A percentile compares a stretch with the other conserved stretches of the same genome.
Evolutionary conservation across 2,888 invertebrate genomes (phyloP).

Genomic region (Leucoma salicis): DNA sequence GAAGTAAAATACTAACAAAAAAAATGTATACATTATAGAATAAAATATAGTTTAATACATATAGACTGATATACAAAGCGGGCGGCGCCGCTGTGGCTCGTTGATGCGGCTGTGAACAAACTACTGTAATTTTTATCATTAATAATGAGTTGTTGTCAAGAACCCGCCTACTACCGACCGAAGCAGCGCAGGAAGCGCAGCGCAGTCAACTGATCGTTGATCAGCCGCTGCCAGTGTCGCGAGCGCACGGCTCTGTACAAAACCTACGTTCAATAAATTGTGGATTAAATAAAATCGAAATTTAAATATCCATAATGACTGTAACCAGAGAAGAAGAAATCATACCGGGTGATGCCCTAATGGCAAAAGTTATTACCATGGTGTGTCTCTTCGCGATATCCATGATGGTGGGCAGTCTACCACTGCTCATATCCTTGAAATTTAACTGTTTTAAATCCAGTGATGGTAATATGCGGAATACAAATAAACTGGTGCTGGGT

Average conservation of each 20-base stretch:
- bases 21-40: too few relatives aligned
- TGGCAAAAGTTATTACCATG: slow-evolving; percentile 91
- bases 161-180: slow-evolving; percentile 55
- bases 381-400: slow-evolving; percentile 88
- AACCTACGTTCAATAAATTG: slow-evolving; percentile 15
- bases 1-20: too few relatives aligned
- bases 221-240: slow-evolving; percentile 36
- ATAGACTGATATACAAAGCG: too few relatives aligned
- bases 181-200: slow-evolving; percentile 62
- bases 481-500: slow-evolving; percentile 81
- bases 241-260: slow-evolving; percentile 32
- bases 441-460: slow-evolving; percentile 83
- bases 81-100: slow-evolving; percentile 11
- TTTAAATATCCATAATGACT: slow-evolving; percentile 27
- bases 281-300: slow-evolving; percentile 36
- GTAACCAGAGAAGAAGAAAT: slow-evolving; percentile 35
- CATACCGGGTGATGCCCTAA: slow-evolving; percentile 69
- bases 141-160: slow-evolving; percentile 68
- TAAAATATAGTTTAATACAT: too few relatives aligned
- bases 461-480: slow-evolving; percentile 68
- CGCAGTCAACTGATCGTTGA: slow-evolving; percentile 54
- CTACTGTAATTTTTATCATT: slow-evolving; percentile 65
- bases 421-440: slow-evolving; percentile 86
- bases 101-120: slow-evolving; percentile 44
- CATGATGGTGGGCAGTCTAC: slow-evolving; percentile 87